Conservation (phyloP, 2,113 vertebrate species). For the Melozone crissalis region DNA sequence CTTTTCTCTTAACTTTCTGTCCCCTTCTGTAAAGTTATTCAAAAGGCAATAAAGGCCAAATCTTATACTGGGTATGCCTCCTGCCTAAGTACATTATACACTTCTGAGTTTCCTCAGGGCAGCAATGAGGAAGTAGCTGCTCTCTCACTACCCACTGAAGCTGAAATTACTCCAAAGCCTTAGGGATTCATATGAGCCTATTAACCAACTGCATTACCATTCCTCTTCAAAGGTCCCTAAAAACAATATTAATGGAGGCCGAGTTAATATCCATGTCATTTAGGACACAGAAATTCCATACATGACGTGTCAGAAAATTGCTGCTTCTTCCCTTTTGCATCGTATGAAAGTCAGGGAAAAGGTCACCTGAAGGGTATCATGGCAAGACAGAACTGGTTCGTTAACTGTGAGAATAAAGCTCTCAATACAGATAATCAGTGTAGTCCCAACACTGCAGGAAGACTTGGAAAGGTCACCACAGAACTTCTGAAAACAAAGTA, state of each 20-base stretch:
- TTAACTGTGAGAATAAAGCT: not conserved
- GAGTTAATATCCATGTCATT: not conserved
- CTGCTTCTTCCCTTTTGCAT: not conserved
- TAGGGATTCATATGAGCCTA: not conserved
- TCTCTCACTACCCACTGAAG: not conserved
- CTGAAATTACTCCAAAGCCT: constrained; percentile 19
- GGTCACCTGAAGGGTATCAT: not conserved
- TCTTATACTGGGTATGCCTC: not conserved
- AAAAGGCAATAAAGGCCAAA: not conserved
- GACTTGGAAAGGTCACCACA: not conserved
- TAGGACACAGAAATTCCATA: not conserved
- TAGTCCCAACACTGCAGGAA: not conserved
- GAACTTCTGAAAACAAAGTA: not conserved
- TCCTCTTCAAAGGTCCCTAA: not conserved
- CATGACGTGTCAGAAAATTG: not conserved
- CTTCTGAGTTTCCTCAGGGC: constrained; percentile 22
- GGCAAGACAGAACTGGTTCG: not conserved
- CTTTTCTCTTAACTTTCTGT: not conserved
- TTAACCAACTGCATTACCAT: not conserved
- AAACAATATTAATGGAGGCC: not conserved
- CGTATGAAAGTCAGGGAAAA: not conserved
- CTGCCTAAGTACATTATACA: not conserved
- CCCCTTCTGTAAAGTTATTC: not conserved
- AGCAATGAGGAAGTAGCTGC: constrained; percentile 13
- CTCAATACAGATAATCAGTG: not conserved